A percentile compares a stretch with the other conserved stretches of the same genome.
phyloP scores from a whole-genome alignment of 1,140 invertebrate genomes.

The Teleopsis dalmanni region DNA sequence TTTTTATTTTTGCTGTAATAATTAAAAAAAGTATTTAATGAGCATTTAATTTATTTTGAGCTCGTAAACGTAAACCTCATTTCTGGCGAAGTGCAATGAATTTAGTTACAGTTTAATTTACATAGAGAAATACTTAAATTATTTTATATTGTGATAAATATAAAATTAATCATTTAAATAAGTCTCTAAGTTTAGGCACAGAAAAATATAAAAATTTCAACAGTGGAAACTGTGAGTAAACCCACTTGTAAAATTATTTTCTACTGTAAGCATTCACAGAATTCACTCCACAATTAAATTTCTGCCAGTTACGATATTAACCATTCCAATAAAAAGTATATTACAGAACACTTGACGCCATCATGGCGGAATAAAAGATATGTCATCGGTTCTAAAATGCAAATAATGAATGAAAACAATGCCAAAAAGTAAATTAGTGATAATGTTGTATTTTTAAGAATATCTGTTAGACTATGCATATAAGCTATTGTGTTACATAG shows the following conservation, averaged over 20 bases:
- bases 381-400: slow-evolving; percentile 15
- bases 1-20: no score
- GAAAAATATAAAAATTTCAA: background rate
- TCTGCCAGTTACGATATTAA: slow-evolving; percentile 82
- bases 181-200: background rate
- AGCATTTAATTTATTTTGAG: no score
- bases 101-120: no score
- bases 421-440: no score
- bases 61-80: no score
- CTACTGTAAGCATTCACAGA: slow-evolving; percentile 89
- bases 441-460: no score
- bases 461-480: no score
- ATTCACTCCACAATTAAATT: slow-evolving; percentile 95
- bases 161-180: no score
- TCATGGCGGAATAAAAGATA: slow-evolving; percentile 66
- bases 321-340: slow-evolving; percentile 76
- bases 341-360: slow-evolving; percentile 83
- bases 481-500: no score
- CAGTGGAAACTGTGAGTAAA: slow-evolving; percentile 8
- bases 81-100: no score
- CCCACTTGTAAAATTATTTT: slow-evolving; percentile 84
- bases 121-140: background rate
- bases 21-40: no score
- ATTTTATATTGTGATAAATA: background rate
- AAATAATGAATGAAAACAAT: slow-evolving; percentile 2